A percentile compares a stretch with the other conserved stretches of the same genome.
phyloP scores from a whole-genome alignment of 2,888 invertebrate species.

The Acanthopleura granulata region DNA sequence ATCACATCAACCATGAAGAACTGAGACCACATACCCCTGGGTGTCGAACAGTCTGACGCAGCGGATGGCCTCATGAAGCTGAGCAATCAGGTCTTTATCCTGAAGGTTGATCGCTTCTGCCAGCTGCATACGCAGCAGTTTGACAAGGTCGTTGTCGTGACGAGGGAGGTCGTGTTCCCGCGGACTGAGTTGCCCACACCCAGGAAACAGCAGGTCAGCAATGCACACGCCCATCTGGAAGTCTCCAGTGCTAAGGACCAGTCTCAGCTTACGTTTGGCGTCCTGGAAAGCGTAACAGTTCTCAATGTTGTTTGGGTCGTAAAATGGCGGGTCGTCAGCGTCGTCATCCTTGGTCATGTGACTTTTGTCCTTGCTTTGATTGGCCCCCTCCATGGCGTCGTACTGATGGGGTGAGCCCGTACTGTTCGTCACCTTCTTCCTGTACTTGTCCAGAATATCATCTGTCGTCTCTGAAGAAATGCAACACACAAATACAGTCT shows the following conservation, averaged over 20 bases:
- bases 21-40: constrained; percentile 69
- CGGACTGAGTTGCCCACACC: not conserved
- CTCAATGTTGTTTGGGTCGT: constrained; percentile 74
- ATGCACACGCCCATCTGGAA: constrained; percentile 46
- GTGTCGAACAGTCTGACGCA: constrained; percentile 82
- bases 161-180: constrained; percentile 25
- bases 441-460: constrained; percentile 95
- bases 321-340: constrained; percentile 48
- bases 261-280: constrained; percentile 88
- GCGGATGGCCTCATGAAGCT: constrained; percentile 86
- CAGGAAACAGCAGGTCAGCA: not conserved
- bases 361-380: not conserved
- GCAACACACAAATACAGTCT: too few relatives aligned
- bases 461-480: constrained; percentile 80
- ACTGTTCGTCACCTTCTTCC: constrained; percentile 71
- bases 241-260: constrained; percentile 91
- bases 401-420: not conserved
- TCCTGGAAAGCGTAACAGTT: constrained; percentile 77
- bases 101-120: constrained; percentile 87
- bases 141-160: constrained; percentile 59
- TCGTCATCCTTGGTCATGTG: constrained; percentile 34
- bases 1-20: too few relatives aligned
- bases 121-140: constrained; percentile 74
- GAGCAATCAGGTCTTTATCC: constrained; percentile 82
- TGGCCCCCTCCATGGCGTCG: not conserved